A percentile compares a stretch with the other conserved stretches of the same genome.
phyloP scores from a whole-genome alignment of 2,113 vertebrate genomes.

The Ptilorrhoa leucosticta region DNA sequence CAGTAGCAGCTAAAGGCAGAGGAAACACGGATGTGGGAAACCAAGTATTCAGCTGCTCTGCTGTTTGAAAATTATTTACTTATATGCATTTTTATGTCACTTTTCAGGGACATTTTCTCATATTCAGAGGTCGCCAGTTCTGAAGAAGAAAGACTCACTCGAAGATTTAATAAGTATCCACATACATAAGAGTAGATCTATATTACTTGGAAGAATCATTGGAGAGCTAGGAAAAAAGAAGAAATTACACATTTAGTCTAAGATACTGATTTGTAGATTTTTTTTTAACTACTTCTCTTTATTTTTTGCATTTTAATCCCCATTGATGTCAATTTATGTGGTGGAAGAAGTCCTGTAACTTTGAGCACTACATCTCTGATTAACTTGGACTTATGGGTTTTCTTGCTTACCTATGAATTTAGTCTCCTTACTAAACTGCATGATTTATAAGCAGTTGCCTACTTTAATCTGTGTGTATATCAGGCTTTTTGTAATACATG shows the following conservation, averaged over 20 bases:
- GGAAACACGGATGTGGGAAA: background rate
- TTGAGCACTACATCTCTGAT: background rate
- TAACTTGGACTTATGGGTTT: background rate
- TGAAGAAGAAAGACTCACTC: constrained; percentile 68
- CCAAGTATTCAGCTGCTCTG: background rate
- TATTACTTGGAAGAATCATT: constrained; percentile 38
- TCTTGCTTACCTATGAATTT: background rate
- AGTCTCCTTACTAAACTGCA: constrained; percentile 30
- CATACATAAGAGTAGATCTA: constrained; percentile 52
- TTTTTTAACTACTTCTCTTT: background rate
- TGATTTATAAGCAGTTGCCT: constrained; percentile 34
- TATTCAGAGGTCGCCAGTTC: constrained; percentile 59
- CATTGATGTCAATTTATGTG: background rate
- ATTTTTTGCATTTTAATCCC: background rate
- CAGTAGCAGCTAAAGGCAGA: background rate
- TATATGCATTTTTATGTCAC: constrained; percentile 10
- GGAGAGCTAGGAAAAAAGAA: constrained; percentile 43
- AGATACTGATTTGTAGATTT: background rate
- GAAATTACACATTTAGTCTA: constrained; percentile 13
- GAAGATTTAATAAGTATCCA: constrained; percentile 72
- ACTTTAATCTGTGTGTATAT: background rate
- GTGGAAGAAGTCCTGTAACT: background rate
- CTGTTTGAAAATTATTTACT: background rate
- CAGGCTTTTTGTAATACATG: background rate
- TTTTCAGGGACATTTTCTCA: constrained; percentile 78